Evolutionary conservation across 2,888 invertebrate species (phyloP).

Genomic region (Drosophila helvetica): DNA sequence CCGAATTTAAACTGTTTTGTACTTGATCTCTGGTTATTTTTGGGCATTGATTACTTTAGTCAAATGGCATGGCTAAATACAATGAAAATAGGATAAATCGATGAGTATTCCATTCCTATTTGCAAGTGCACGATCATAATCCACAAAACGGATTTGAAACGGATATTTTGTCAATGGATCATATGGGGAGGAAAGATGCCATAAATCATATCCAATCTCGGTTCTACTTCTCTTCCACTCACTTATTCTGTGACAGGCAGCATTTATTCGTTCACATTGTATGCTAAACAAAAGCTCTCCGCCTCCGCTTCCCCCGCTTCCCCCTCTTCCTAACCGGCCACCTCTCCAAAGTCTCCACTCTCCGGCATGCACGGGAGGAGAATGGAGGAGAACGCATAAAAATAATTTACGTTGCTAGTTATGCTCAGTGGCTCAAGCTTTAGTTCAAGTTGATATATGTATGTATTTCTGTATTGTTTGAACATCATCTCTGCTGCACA

Average conservation of each 20-base stretch:
- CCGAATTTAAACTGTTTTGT: slow-evolving; percentile 53
- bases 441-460: slow-evolving; percentile 65
- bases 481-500: slow-evolving; percentile 57
- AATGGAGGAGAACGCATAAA: slow-evolving; percentile 45
- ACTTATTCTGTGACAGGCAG: slow-evolving; percentile 21
- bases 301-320: not conserved
- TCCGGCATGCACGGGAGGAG: not conserved
- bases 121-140: not conserved
- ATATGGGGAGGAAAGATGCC: not conserved
- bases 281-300: slow-evolving; percentile 39
- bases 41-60: slow-evolving; percentile 11
- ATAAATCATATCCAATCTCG: not conserved
- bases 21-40: slow-evolving; percentile 62
- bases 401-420: slow-evolving; percentile 51
- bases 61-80: not conserved
- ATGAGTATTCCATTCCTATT: slow-evolving; percentile 22
- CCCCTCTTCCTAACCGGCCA: not conserved
- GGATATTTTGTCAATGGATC: slow-evolving; percentile 12
- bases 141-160: not conserved
- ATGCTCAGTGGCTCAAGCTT: slow-evolving; percentile 64
- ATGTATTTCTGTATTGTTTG: slow-evolving; percentile 61
- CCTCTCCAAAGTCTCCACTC: not conserved
- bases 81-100: slow-evolving; percentile 42
- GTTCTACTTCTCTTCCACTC: slow-evolving; percentile 10
- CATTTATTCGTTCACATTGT: slow-evolving; percentile 37